Conservation (phyloP, 1,140 invertebrate genomes). For the Hyposmocoma kahamanoa region DNA sequence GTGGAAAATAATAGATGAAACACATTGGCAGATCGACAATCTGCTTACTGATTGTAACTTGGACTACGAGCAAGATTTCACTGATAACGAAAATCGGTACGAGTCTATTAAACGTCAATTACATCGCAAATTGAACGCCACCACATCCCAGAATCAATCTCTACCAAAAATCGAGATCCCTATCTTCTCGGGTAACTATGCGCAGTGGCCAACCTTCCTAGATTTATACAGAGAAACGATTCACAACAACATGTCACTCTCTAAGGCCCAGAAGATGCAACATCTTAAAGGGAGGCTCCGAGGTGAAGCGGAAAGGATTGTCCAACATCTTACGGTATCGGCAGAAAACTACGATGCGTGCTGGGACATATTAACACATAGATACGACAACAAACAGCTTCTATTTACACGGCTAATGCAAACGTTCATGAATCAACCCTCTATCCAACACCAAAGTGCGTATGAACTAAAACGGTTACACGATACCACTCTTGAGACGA, state of each 20-base stretch:
- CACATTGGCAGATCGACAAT: background rate
- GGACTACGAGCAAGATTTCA: background rate
- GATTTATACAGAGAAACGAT: background rate
- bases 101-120: background rate
- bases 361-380: background rate
- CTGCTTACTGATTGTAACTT: background rate
- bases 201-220: background rate
- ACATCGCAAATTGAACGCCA: background rate
- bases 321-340: background rate
- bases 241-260: background rate
- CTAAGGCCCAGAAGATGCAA: conserved; percentile 4
- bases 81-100: background rate
- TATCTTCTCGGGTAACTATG: background rate
- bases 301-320: background rate
- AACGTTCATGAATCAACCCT: background rate
- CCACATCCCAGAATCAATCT: background rate
- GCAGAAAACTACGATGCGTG: conserved; percentile 5
- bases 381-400: conserved; percentile 1
- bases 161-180: background rate
- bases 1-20: background rate
- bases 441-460: background rate
- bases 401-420: background rate
- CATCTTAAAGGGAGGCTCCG: background rate
- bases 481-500: background rate
- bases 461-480: background rate